phyloP scores from a whole-genome alignment of 2,888 invertebrate species.

The Pachymerium ferrugineum region DNA sequence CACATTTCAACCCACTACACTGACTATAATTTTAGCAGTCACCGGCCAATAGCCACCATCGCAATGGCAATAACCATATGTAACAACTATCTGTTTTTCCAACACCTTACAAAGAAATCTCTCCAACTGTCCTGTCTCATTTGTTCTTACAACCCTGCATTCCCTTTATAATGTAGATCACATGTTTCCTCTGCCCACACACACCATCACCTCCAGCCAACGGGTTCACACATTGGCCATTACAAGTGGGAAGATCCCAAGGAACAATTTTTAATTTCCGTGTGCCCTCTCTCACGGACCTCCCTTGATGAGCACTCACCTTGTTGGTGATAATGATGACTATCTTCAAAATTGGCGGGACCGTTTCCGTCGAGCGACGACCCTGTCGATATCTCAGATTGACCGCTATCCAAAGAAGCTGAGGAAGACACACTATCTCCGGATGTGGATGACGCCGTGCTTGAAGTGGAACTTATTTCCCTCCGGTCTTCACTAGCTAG shows the following conservation, averaged over 20 bases:
- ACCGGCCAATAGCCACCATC: too few species aligned
- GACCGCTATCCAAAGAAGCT: background rate
- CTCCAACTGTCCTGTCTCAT: too few species aligned
- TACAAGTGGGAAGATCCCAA: background rate
- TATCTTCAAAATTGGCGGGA: constrained; percentile 1
- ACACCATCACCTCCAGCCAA: too few species aligned
- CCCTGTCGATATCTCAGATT: constrained; percentile 27
- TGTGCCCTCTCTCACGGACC: background rate
- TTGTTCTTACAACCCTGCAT: too few species aligned
- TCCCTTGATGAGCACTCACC: background rate
- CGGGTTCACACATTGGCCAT: background rate
- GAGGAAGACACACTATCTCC: constrained; percentile 9
- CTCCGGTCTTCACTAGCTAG: constrained; percentile 10
- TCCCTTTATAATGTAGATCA: too few species aligned
- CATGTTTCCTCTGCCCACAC: too few species aligned
- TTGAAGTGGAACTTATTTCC: background rate
- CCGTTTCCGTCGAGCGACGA: constrained; percentile 24
- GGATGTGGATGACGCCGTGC: background rate
- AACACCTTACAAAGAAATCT: too few species aligned
- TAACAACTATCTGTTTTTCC: too few species aligned
- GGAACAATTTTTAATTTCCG: background rate
- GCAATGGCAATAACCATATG: too few species aligned
- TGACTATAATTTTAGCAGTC: too few species aligned
- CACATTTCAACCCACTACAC: too few species aligned
- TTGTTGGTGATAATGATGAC: background rate